Evolutionary conservation across 2,113 vertebrate species (phyloP).

Genomic region (crab-eating macaque (Macaca fascicularis)): T2T-MFA8v1.1 NC_088385.1:108334501-108335000

Average conservation of each 20-base stretch:
- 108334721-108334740: neutral
- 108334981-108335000: neutral
- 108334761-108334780: constrained; percentile 1
- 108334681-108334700: neutral
- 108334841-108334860: neutral
- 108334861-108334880: neutral
- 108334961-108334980: neutral
- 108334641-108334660: neutral
- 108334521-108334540: neutral
- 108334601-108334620: neutral
- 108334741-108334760: neutral
- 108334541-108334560: neutral
- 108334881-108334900: neutral
- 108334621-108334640: neutral
- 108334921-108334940: neutral
- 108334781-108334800: neutral
- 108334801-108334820: neutral
- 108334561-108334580: neutral
- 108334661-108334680: neutral
- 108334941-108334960: neutral
- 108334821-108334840: neutral
- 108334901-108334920: neutral
- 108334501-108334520: no score
- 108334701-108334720: neutral
- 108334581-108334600: neutral